Base-by-base conservation (phyloP, 2,888 invertebrate genomes). In the Empis stercorea region DNA sequence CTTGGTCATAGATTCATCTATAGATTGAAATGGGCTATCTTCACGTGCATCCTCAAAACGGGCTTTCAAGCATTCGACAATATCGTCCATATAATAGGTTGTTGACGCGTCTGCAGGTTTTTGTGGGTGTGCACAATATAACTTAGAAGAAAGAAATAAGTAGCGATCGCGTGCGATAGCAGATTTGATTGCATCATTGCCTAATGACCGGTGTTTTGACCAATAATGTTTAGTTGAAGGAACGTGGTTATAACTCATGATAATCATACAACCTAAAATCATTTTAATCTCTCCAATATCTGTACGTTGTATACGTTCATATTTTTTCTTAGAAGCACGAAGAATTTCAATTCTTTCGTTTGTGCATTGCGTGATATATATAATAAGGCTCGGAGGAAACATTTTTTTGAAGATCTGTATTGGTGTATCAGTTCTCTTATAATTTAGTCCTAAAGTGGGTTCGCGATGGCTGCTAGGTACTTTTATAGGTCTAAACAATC, bases 1-100 rank as follows among this genome's bases (percentile, higher is more conserved):
- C 38, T 53, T 52, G 9, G 46, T 45, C 54, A 51, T 52, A n/a
- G 44, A 47, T 20, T 52, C 52, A 39, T 52, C 52, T 17, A 52
- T 50, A 27, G 37, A 43, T 45, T 50, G 48, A 44, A 43, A 53
- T 32, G 42, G 11, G 17, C 46, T 49, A 30, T 51, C 47, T 38
- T 45, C 3, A 3, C n/a, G 34, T 3, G 11, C n/a, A 13, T 16
- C 27, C 46, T 39, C 45, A 40, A 51, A 51, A 17, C 34, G 34
- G 11, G 6, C 15, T 36, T 48, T 48, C 27, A 48, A 45, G 39
- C 50, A 48, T 37, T 42, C 38, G 10, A 41, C 45, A 15, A 46
- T 13, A 30, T 48, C 46, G n/a, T 48, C 43, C 10, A 45, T 30
- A 34, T 45, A 48, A 44, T 46, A 48, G 10, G 27, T 44, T 10